Base-by-base conservation (phyloP, 2,797 vertebrate genomes). In the Phyllotis vaccarum region DNA sequence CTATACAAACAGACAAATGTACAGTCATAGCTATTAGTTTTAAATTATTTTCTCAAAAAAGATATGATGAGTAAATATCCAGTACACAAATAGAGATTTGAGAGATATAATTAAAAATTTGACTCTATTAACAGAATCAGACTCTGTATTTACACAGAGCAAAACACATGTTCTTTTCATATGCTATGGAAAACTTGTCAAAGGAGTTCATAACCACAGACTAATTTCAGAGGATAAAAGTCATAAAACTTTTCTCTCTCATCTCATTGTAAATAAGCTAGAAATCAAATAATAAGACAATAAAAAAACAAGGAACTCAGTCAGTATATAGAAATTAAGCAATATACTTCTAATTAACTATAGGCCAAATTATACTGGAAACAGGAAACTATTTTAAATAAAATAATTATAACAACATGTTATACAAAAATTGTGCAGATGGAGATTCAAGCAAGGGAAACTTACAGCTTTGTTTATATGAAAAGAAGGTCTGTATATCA, bases 351-450 rank as follows among this genome's bases (percentile, higher is more conserved):
- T 89, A 91, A 81, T 78, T 76, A 92, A 2, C 29, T 68, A 90
- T 82, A 43, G 68, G 80, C 10, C 24, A 89, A 90, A 90, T 86
- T n/a, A 76, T 60, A 92, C 49, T 79, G 24, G 17, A 80, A 85
- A 80, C 56, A 85, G 34, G 66, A 94, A 95, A 60, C 52, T 80
- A 75, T 66, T 93, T 66, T 87, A 87, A 93, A 90, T 54, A 54
- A 66, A 58, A 86, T 80, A 6, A 91, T 82, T 62, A 62, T 87
- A 74, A 46, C 58, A 89, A 49, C 31, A 66, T 76, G 60, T 24
- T 27, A 37, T 85, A 93, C 58, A 72, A 94, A 68, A 72, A 70
- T 34, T 43, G 27, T 66, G 79, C 17, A 81, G 11, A 49, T 58
- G 76, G 76, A 83, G 29, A 56, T 34, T 62, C 66, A 76, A 34